These are phyloP conservation scores for Drosophila guanche DNA, from an alignment of 1,140 invertebrate genomes.

Conservation along the genomic window DNA sequence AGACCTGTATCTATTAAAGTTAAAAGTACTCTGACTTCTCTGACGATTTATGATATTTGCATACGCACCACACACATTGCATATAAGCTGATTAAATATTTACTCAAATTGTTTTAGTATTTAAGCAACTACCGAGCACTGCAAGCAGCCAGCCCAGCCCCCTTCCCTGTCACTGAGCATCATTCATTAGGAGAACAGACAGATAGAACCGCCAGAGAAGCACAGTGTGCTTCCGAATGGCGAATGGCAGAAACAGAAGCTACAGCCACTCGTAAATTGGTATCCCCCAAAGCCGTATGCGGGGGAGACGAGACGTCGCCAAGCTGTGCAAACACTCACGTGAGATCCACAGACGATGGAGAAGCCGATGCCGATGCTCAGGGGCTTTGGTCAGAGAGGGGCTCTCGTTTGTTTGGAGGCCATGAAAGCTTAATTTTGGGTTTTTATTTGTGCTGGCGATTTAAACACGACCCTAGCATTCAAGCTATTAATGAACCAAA, in stretches of 20 bases:
- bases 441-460: slow-evolving; percentile 5
- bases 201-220: slow-evolving; percentile 39
- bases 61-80: slow-evolving; percentile 32
- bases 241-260: slow-evolving; percentile 29
- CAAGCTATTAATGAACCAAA: slow-evolving; percentile 25
- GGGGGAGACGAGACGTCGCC: slow-evolving; percentile 16
- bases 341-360: slow-evolving; percentile 48
- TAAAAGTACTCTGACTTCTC: slow-evolving; percentile 8
- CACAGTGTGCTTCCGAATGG: slow-evolving; percentile 11
- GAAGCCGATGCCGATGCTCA: background rate
- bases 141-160: no score
- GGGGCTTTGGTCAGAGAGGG: slow-evolving; percentile 11
- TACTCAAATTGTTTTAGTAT: slow-evolving; percentile 53
- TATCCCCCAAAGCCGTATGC: background rate
- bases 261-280: slow-evolving; percentile 6
- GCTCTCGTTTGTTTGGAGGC: slow-evolving; percentile 18
- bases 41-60: slow-evolving; percentile 56
- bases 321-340: slow-evolving; percentile 73
- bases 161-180: background rate
- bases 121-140: slow-evolving; percentile 64
- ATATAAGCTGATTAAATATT: slow-evolving; percentile 62
- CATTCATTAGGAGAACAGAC: slow-evolving; percentile 9
- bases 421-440: slow-evolving; percentile 47
- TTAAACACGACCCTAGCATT: slow-evolving; percentile 4
- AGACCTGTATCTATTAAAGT: slow-evolving; percentile 1